Evolutionary conservation across 1,140 invertebrate genomes (phyloP), one percentile per base, ranked within the genome.

Genomic region (Parasteatoda tepidariorum): DNA sequence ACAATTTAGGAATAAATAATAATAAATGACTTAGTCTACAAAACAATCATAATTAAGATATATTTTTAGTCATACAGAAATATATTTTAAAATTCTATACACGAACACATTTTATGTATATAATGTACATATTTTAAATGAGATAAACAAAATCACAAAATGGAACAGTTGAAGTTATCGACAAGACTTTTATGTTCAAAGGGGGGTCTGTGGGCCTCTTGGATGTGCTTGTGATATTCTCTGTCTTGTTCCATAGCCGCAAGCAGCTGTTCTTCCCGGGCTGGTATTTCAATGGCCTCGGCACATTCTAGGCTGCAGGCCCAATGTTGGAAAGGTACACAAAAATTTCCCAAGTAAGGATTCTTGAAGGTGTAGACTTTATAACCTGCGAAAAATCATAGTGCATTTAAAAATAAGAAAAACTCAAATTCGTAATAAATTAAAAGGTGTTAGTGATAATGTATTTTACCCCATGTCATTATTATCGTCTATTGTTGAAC

Each of bases 251-350:
- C 86, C 26, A 67, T 59, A 33, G 90, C 87, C 67, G 88, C 87
- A 7, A 86, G 85, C 31, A 89, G 88, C 85, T 91, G 90, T 83
- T 90, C 89, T 13, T 87, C 84, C 26, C 90, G 85, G 0, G 90
- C 90, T 11, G 90, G 90, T 38, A 90, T 86, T 85, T 91, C 90
- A 33, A 91, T 88, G 0, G 88, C 89, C 64, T 87, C 86, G 9
- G 90, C 90, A 88, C 91, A 91, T 3, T 88, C 84, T 33, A 87
- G 67, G 13, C 88, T 89, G 84, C 91, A 91, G 0, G 90, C 89
- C 90, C 90, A 91, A 85, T 91, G 91, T 82, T 90, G 90, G 85
- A 91, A 91, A 66, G 91, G 91, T 28, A 91, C 90, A 87, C 90
- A 91, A 0, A 89, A 90, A 87, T 91, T 91, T 6, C 90, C 90